phyloP scores from a whole-genome alignment of 1,140 invertebrate species.

The Drosophila sproati region DNA sequence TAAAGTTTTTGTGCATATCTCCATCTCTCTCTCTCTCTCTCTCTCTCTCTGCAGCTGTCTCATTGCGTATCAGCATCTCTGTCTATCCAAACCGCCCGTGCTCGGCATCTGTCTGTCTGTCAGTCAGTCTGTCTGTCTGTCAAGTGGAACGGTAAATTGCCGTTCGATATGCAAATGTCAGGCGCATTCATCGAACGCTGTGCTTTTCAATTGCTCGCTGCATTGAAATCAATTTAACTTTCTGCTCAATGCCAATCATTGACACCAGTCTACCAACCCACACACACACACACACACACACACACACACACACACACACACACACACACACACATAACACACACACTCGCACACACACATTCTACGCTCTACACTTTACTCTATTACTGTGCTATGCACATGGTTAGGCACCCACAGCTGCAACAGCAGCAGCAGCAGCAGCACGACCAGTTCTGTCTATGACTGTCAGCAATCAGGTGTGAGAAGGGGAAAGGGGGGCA shows the following conservation, averaged over 20 bases:
- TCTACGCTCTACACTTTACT: conserved; percentile 4
- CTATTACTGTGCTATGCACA: conserved; percentile 12
- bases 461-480: conserved; percentile 8
- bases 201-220: conserved; percentile 75
- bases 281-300: conserved; percentile 25
- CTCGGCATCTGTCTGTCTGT: not conserved
- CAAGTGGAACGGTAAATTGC: conserved; percentile 75
- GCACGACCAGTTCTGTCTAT: conserved; percentile 38
- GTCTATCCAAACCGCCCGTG: not conserved
- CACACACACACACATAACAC: too few species aligned
- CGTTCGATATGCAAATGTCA: conserved; percentile 79
- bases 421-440: conserved; percentile 14
- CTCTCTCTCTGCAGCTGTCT: not conserved
- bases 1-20: not conserved
- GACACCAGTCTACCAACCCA: conserved; percentile 53
- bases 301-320: too few species aligned
- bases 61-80: not conserved
- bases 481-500: not conserved
- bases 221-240: conserved; percentile 82
- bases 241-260: conserved; percentile 80
- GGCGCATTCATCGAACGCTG: conserved; percentile 73
- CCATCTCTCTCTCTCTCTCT: not conserved
- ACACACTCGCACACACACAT: not conserved
- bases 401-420: conserved; percentile 9
- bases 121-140: conserved; percentile 37